phyloP scores from a whole-genome alignment of 2,888 invertebrate species.

The Lordiphosa fenestrarum region DNA sequence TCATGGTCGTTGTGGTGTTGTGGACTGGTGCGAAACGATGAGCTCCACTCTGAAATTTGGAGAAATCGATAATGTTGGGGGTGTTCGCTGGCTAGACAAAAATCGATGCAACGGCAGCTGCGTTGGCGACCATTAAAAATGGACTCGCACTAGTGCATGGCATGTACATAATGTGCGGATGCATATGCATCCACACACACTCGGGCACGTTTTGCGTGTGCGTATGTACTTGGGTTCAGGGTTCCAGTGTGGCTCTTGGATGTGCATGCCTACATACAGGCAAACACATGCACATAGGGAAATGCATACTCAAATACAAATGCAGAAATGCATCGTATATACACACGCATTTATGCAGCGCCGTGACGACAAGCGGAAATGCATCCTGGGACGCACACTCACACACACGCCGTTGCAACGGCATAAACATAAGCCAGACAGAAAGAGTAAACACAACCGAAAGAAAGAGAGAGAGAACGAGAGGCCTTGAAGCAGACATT shows the following conservation, averaged over 20 bases:
- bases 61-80: conserved; percentile 22
- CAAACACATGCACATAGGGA: conserved; percentile 7
- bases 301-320: conserved; percentile 14
- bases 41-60: background rate
- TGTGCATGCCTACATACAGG: conserved; percentile 2
- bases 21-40: background rate
- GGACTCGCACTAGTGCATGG: conserved; percentile 9
- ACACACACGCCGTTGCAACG: conserved; percentile 24
- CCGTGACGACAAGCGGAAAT: conserved; percentile 53
- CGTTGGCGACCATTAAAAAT: conserved; percentile 12
- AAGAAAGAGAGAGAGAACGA: conserved; percentile 14
- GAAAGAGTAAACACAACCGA: conserved; percentile 21
- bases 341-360: conserved; percentile 25
- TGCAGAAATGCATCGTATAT: conserved; percentile 7
- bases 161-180: conserved; percentile 1
- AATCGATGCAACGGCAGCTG: conserved; percentile 25
- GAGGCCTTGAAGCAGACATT: conserved; percentile 49
- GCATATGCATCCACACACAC: conserved; percentile 5
- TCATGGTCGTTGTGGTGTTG: no score
- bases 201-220: background rate
- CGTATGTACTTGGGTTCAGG: background rate
- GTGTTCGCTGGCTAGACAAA: conserved; percentile 14
- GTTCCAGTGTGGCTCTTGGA: background rate
- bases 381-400: conserved; percentile 36
- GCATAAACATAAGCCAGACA: conserved; percentile 46